Evolutionary conservation across 2,888 invertebrate genomes (phyloP), one percentile per base, ranked within the genome.

Genomic region (Xanthorhoe designata): DNA sequence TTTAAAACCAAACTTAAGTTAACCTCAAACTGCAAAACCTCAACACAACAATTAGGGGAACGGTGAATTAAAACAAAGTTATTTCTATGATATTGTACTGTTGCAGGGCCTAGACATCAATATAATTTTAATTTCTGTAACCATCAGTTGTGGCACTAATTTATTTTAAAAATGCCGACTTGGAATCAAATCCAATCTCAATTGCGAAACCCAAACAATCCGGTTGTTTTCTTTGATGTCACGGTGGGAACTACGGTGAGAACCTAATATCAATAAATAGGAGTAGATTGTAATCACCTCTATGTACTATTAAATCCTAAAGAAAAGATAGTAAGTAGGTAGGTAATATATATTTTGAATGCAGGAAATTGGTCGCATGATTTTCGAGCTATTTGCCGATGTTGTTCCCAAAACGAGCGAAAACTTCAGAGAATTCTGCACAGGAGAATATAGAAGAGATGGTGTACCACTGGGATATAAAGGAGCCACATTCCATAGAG

Each of bases 341-440:
- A 32, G 4, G 13, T 38, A 32, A 19, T 13, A 58, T 29, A 59
- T 29, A 51, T 51, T 50, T 62, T 63, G 68, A 54, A 84, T 87
- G 35, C 77, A 97, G 97, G 99, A 99, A 95, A 98, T 99, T 76
- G 99, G 99, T 0, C 95, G 99, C 68, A 98, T 99, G 96, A 98
- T 99, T 79, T 98, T 99, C 88, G 99, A 99, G 89, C 91, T 99
- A 24, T 99, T 98, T 93, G 98, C 99, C 15, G 99, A 99, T 92
- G 96, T 98, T 10, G 98, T 98, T 3, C 99, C 99, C 2, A 98
- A 97, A 92, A 98, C 99, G 0, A 98, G 98, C 74, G 99, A 99
- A 93, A 99, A 99, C 88, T 99, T 99, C 81, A 95, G 99, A 67
- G 99, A 99, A 88, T 98, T 99, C 85, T 99, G 99, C 84, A 99